phyloP scores from a whole-genome alignment of 2,888 invertebrate genomes.

The Unio pictorum region DNA sequence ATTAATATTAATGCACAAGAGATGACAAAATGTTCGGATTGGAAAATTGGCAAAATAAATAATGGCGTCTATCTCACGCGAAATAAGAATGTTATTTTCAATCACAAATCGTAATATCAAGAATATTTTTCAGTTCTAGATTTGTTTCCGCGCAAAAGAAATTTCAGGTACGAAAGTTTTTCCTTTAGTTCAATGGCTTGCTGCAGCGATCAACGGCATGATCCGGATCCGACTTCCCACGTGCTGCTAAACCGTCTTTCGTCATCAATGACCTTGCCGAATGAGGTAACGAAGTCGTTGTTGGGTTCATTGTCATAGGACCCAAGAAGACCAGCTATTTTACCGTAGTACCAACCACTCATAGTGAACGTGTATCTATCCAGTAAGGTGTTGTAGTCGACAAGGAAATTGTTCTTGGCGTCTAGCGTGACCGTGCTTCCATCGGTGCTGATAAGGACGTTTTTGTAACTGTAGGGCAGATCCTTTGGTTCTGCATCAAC shows the following conservation, averaged over 20 bases:
- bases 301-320: constrained; percentile 90
- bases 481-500: constrained; percentile 79
- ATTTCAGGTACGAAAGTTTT: too few species aligned
- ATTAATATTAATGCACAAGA: too few species aligned
- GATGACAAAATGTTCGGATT: too few species aligned
- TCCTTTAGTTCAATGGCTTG: too few species aligned
- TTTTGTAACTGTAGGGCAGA: constrained; percentile 76
- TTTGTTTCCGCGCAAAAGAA: too few species aligned
- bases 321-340: constrained; percentile 88
- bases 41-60: too few species aligned
- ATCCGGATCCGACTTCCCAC: constrained; percentile 74
- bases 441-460: constrained; percentile 63
- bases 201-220: constrained; percentile 26
- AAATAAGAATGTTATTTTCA: too few species aligned
- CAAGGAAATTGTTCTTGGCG: constrained; percentile 73
- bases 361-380: constrained; percentile 75
- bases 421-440: constrained; percentile 66
- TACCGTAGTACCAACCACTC: constrained; percentile 91
- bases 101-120: too few species aligned
- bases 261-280: constrained; percentile 74
- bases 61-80: too few species aligned
- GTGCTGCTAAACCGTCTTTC: constrained; percentile 82
- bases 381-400: constrained; percentile 69
- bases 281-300: constrained; percentile 83
- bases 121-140: too few species aligned